Evolutionary conservation across 23 tunicate species (phyloP).

Genomic region (Styela clava): DNA sequence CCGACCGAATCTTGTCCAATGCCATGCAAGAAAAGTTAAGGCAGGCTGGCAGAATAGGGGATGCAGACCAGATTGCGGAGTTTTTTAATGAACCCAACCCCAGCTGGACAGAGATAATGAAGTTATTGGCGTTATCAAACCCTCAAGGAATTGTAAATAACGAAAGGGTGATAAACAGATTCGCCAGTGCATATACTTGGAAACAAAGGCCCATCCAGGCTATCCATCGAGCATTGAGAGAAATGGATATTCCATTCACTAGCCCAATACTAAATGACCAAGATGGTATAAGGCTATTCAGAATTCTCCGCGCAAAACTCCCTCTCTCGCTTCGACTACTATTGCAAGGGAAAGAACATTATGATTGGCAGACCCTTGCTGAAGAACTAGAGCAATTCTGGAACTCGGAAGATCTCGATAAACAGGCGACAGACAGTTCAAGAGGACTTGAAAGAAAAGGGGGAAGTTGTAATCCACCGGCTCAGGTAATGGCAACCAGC

Average conservation of each 20-base stretch:
- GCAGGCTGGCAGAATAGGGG: neutral
- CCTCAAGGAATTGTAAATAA: conserved; percentile 1
- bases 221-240: neutral
- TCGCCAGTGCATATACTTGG: neutral
- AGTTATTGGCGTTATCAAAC: neutral
- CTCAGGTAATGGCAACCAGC: too few species aligned
- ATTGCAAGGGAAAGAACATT: neutral
- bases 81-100: neutral
- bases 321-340: neutral
- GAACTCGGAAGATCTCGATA: neutral
- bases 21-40: neutral
- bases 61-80: neutral
- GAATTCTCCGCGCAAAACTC: neutral
- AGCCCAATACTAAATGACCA: neutral
- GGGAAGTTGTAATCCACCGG: too few species aligned
- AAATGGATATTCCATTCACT: neutral
- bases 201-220: neutral
- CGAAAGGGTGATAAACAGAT: neutral
- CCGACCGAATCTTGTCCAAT: neutral
- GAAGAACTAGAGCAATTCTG: neutral
- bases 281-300: neutral
- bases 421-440: neutral
- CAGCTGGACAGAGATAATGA: neutral
- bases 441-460: too few species aligned
- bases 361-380: neutral